Conservation (phyloP, 2,113 vertebrate genomes). For the Anolis sagrei region DNA sequence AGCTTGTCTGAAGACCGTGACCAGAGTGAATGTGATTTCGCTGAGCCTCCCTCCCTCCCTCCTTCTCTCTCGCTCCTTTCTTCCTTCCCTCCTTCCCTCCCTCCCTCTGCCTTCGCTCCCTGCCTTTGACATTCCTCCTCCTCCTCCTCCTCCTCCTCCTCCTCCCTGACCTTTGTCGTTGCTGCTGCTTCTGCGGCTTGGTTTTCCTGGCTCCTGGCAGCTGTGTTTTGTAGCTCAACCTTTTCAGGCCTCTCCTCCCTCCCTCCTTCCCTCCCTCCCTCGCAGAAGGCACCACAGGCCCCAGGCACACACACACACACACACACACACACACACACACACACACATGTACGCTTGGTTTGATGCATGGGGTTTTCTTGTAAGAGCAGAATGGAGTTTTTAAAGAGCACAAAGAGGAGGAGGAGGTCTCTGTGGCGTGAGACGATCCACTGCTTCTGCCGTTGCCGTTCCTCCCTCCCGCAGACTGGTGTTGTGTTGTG, state of each 20-base stretch:
- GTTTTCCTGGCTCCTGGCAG: slow-evolving; percentile 67
- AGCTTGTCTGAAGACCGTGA: slow-evolving; percentile 72
- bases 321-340: no score
- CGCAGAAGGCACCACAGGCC: slow-evolving; percentile 55
- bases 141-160: slow-evolving; percentile 67
- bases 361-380: neutral
- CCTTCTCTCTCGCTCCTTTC: slow-evolving; percentile 24
- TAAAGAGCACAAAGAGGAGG: no score
- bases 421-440: no score
- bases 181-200: slow-evolving; percentile 57
- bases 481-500: no score
- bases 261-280: slow-evolving; percentile 66
- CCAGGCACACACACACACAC: slow-evolving; percentile 36
- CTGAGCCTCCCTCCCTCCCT: slow-evolving; percentile 34
- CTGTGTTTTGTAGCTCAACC: slow-evolving; percentile 67
- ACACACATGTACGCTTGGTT: no score
- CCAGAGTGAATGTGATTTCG: slow-evolving; percentile 74
- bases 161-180: slow-evolving; percentile 67
- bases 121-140: slow-evolving; percentile 21
- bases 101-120: slow-evolving; percentile 29
- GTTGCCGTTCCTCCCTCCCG: no score
- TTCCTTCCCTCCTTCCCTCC: slow-evolving; percentile 65
- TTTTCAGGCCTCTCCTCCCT: slow-evolving; percentile 60
- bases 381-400: neutral
- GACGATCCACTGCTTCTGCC: no score